These are phyloP conservation scores for Perdita meconis DNA, from an alignment of 2,888 invertebrate species.

Conservation along the genomic window DNA sequence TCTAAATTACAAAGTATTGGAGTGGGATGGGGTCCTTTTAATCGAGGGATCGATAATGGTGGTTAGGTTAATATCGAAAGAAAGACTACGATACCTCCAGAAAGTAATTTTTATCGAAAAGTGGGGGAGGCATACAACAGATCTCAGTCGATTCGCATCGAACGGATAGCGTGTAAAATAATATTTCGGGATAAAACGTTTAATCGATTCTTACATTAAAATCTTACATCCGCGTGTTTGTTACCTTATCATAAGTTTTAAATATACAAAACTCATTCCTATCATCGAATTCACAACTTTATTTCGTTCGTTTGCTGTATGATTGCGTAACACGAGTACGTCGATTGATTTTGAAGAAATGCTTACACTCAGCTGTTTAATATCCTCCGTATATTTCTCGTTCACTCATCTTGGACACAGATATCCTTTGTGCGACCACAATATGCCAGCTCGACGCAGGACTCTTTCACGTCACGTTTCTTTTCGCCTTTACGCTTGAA, in stretches of 20 bases:
- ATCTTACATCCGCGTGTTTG: constrained; percentile 33
- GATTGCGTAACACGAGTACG: constrained; percentile 67
- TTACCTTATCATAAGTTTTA: constrained; percentile 42
- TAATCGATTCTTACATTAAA: constrained; percentile 41
- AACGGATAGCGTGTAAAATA: constrained; percentile 18
- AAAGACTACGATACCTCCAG: constrained; percentile 9
- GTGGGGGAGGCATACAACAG: not conserved
- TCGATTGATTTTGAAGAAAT: constrained; percentile 54
- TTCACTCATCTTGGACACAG: constrained; percentile 45
- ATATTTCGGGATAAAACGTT: constrained; percentile 30
- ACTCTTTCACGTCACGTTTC: constrained; percentile 27
- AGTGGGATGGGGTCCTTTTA: not conserved
- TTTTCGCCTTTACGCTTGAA: constrained; percentile 24
- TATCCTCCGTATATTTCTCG: constrained; percentile 23
- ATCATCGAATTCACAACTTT: constrained; percentile 75
- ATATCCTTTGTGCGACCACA: constrained; percentile 48
- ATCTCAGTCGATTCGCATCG: constrained; percentile 3
- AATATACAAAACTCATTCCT: constrained; percentile 64
- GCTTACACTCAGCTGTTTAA: constrained; percentile 58
- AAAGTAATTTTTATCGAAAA: constrained; percentile 11
- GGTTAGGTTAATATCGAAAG: too few relatives aligned
- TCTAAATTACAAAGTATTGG: too few relatives aligned
- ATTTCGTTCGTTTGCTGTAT: constrained; percentile 66
- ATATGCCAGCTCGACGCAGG: constrained; percentile 41
- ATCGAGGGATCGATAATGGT: not conserved